Base-by-base conservation (phyloP, 2,888 invertebrate species). In the Rapana venosa region DNA sequence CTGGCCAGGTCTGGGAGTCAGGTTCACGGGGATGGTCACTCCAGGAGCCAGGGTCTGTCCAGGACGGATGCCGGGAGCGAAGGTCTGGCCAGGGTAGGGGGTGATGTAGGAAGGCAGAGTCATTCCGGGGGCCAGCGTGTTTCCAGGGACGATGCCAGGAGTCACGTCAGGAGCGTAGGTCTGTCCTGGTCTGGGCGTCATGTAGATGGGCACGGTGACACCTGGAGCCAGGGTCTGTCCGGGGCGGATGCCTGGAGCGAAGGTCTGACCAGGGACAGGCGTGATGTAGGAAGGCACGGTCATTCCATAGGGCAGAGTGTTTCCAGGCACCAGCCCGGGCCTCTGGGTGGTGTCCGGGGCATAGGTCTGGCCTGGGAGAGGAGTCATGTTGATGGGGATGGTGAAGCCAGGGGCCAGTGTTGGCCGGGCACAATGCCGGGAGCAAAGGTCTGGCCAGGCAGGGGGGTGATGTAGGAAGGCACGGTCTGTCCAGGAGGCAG, bases 201-300 rank as follows among this genome's bases (percentile, higher is more conserved):
- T 91, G 32, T 91, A 92, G 66, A 93, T 92, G 79, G 85, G 90
- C 74, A 88, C 61, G 22, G 92, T 90, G 90, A 92, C 92, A 15
- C 92, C 91, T 32, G 93, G 93, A 30, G 92, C 91, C 90, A 91
- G 93, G 22, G 93, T 93, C 22, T 87, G 77, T 17, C 92, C 91
- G 88, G 92, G 92, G n/a, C 15, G 89, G 61, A 58, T 83, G 74
- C 88, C 70, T 17, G 88, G 70, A 90, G 81, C 79, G 92, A 93
- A 36, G 79, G 88, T 88, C 11, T 61, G 56, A 77, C 88, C 56
- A 61, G 83, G 88, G 26, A 17, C 81, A 22, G 88, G 88, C 6
- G 88, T 88, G 92, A 90, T 89, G 22, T 91, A 90, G 56, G 93
- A 93, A 20, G 92, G 90, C 89, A 26, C 87, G 70, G 87, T 87